Evolutionary conservation across 2,797 vertebrate species (phyloP), one percentile per base, ranked within the genome.

Genomic region (Eutrigla gurnardus): DNA sequence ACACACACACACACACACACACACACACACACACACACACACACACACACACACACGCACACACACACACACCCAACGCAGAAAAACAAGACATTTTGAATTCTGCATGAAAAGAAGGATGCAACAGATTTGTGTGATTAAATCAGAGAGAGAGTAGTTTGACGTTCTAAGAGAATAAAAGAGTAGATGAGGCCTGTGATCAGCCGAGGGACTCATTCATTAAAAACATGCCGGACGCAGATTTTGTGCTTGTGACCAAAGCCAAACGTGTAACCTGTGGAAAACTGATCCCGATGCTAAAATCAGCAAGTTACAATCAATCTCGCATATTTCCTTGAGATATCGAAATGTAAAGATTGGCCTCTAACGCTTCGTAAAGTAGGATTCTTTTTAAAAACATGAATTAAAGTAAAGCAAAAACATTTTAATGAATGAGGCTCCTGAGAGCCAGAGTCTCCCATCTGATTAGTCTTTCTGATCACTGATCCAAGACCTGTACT

Each of bases 241-340:
- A 80, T 71, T 81, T 85, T 88, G 88, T 89, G 83, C 83, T 91
- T 85, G 9, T 59, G 73, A 77, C 53, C 60, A 64, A 86, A 90
- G 50, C 70, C 70, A 62, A 84, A 86, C 13, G 15, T 18, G 43
- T 57, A 0, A 69, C 57, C 52, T 52, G 75, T 35, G 55, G 7
- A 42, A 72, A 82, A 50, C 7, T n/a, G 47, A 73, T 55, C 3
- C 18, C 13, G n/a, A 80, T n/a, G 53, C 4, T 54, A 47, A 73
- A 75, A 76, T 45, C 52, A 59, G 75, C 8, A 52, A 58, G n/a
- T 77, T 25, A 63, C 35, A 33, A 67, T 43, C 2, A 67, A 66
- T 61, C 67, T 11, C 67, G n/a, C 10, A 53, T 12, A 10, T 49
- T 69, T 40, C 18, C 3, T 76, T 70, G 15, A 60, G 50, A 66